These are phyloP conservation scores for Cynodonichthys magdalenae DNA, from an alignment of 2,797 vertebrate species.

Conservation along the genomic window DNA sequence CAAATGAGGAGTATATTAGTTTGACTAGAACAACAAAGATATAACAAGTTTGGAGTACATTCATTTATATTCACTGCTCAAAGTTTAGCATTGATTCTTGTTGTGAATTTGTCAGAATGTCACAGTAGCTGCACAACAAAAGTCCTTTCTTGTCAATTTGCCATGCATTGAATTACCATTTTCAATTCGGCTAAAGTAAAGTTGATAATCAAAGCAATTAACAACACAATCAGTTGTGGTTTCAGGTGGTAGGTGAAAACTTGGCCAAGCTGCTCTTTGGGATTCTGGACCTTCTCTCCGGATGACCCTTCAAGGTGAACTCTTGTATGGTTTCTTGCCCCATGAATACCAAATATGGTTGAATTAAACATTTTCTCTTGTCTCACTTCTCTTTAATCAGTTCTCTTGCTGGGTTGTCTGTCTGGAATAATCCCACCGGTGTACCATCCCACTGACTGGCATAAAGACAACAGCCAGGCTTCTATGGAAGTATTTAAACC, in stretches of 20 bases:
- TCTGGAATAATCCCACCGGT: conserved; percentile 71
- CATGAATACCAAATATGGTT: conserved; percentile 79
- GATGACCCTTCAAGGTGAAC: conserved; percentile 83
- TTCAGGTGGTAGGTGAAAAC: conserved; percentile 67
- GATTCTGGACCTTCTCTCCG: conserved; percentile 71
- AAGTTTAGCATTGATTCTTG: conserved; percentile 36
- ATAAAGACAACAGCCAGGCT: conserved; percentile 61
- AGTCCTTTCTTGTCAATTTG: conserved; percentile 40
- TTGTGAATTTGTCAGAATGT: conserved; percentile 49
- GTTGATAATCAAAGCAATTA: conserved; percentile 80
- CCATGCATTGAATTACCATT: conserved; percentile 59
- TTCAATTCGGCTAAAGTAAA: conserved; percentile 78
- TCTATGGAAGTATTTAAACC: conserved; percentile 48
- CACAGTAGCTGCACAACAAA: conserved; percentile 23
- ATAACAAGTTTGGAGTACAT: conserved; percentile 17
- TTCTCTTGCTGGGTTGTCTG: conserved; percentile 74
- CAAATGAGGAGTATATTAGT: conserved; percentile 17
- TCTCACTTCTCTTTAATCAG: conserved; percentile 80
- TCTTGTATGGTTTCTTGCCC: conserved; percentile 69
- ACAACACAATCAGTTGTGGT: conserved; percentile 79
- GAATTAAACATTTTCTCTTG: conserved; percentile 80
- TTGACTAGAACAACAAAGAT: conserved; percentile 20
- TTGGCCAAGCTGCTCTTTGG: conserved; percentile 69
- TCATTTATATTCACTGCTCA: conserved; percentile 21
- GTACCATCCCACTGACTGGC: conserved; percentile 64